Evolutionary conservation across 2,888 invertebrate species (phyloP).

Genomic region (Gortyna flavago): DNA sequence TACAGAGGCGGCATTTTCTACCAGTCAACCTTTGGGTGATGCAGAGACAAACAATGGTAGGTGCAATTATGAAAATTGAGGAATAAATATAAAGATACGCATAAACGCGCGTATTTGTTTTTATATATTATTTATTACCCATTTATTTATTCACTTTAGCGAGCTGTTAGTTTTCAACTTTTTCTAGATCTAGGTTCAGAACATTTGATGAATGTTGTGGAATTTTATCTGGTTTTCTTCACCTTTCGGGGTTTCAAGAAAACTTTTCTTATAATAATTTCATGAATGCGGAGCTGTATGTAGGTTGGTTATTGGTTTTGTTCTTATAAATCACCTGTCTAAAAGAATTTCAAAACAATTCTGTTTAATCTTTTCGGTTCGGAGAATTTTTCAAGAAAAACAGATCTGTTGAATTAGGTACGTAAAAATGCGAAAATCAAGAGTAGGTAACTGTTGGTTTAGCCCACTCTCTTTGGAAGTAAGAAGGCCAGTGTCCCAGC

Average conservation of each 20-base stretch:
- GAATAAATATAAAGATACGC: too few relatives aligned
- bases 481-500: too few relatives aligned
- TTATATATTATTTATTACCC: too few relatives aligned
- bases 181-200: background rate
- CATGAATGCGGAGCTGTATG: background rate
- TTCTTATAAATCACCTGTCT: constrained; percentile 1
- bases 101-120: too few relatives aligned
- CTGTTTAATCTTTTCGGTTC: background rate
- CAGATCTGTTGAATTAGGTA: background rate
- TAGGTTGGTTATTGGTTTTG: background rate
- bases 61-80: too few relatives aligned
- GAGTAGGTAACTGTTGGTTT: background rate
- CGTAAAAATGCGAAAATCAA: too few relatives aligned
- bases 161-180: background rate
- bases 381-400: background rate
- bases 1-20: too few relatives aligned
- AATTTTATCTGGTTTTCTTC: constrained; percentile 24
- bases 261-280: background rate
- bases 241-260: background rate
- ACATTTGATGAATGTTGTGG: background rate
- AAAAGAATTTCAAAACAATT: constrained; percentile 7
- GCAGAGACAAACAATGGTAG: too few relatives aligned
- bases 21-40: too few relatives aligned
- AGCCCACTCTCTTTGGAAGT: too few relatives aligned
- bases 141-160: too few relatives aligned